A percentile compares a stretch with the other conserved stretches of the same genome.
phyloP scores from a whole-genome alignment of 2,888 invertebrate genomes.

The Nephrotoma appendiculata region DNA sequence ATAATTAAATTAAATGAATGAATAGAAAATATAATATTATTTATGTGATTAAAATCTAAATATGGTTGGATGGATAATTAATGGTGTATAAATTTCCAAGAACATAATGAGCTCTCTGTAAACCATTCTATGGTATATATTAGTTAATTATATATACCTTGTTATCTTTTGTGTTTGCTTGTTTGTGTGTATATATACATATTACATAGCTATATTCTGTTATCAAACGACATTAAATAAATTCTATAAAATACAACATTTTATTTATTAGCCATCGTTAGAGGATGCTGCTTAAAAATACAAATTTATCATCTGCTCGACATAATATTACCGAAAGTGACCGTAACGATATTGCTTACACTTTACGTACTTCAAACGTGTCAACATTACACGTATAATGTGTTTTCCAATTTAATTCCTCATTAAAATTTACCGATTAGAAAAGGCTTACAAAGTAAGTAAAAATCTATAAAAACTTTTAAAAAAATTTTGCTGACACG shows the following conservation, averaged over 20 bases:
- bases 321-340: too few relatives aligned
- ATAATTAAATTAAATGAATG: background rate
- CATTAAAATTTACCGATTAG: background rate
- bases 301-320: too few relatives aligned
- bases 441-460: background rate
- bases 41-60: background rate
- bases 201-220: background rate
- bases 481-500: background rate
- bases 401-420: background rate
- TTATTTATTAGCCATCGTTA: background rate
- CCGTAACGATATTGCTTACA: too few relatives aligned
- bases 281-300: background rate
- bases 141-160: background rate
- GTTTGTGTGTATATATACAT: too few relatives aligned
- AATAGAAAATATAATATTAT: background rate
- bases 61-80: background rate
- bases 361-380: too few relatives aligned
- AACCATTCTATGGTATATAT: background rate
- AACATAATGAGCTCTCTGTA: background rate
- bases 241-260: background rate
- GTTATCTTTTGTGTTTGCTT: background rate
- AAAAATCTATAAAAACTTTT: background rate
- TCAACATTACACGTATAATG: too few relatives aligned
- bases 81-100: background rate
- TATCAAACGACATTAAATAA: background rate